These are phyloP conservation scores for Platycheirus rosarum DNA, from an alignment of 2,888 invertebrate species.

Conservation along the genomic window DNA sequence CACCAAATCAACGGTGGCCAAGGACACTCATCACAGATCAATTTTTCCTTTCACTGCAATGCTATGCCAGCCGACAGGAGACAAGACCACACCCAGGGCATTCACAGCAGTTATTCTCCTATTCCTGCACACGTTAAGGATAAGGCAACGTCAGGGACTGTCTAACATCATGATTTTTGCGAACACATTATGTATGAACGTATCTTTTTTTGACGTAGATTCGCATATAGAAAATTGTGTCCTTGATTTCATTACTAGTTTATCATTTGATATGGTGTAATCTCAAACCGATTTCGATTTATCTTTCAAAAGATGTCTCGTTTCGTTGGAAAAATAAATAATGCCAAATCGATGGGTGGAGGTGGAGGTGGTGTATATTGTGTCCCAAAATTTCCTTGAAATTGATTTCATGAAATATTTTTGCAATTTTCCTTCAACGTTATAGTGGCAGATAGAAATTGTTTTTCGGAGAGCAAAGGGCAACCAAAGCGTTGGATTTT, in stretches of 20 bases:
- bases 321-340: background rate
- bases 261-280: conserved; percentile 39
- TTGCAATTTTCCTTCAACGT: background rate
- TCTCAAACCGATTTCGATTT: conserved; percentile 15
- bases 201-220: background rate
- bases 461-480: conserved; percentile 1
- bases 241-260: too few relatives aligned
- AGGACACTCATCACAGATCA: conserved; percentile 44
- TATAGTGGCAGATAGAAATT: background rate
- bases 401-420: conserved; percentile 39
- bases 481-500: conserved; percentile 6
- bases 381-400: conserved; percentile 40
- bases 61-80: conserved; percentile 36
- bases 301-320: background rate
- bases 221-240: too few relatives aligned
- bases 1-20: background rate
- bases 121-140: background rate
- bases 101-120: background rate
- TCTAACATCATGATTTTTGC: background rate
- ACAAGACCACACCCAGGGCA: too few relatives aligned
- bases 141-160: background rate
- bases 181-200: too few relatives aligned
- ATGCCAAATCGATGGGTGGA: background rate
- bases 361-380: conserved; percentile 6
- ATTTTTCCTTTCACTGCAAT: conserved; percentile 35